A percentile compares a stretch with the other conserved stretches of the same genome.
These are phyloP conservation scores for Corvus cornix DNA, from an alignment of 2,113 vertebrate species.

Conservation along the genomic window DNA sequence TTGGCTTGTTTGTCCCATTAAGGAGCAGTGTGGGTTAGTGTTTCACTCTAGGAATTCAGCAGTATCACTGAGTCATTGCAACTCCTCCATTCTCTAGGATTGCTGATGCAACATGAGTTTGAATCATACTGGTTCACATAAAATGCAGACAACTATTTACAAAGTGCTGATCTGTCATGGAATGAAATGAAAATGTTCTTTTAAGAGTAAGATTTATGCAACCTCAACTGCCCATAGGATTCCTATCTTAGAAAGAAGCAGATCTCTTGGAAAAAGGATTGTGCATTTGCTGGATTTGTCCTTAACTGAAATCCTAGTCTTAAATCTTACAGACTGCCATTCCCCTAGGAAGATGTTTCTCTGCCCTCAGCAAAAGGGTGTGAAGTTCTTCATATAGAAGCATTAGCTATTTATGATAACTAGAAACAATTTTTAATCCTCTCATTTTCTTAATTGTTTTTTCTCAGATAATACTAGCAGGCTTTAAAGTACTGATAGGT, in stretches of 20 bases:
- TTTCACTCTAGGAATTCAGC: background rate
- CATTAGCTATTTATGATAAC: background rate
- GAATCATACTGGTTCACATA: background rate
- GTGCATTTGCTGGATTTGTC: background rate
- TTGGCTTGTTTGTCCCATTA: background rate
- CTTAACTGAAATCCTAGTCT: background rate
- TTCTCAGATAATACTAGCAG: background rate
- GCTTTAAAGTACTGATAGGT: background rate
- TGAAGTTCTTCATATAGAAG: background rate
- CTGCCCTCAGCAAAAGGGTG: background rate
- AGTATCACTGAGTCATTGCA: background rate
- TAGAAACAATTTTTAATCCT: background rate
- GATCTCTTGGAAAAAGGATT: background rate
- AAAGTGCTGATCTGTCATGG: background rate
- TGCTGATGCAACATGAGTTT: background rate
- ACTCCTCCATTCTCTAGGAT: background rate
- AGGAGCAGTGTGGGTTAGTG: background rate
- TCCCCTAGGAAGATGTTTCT: background rate
- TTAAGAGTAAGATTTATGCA: background rate
- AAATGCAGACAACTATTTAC: background rate
- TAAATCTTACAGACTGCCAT: background rate
- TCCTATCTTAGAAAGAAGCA: background rate
- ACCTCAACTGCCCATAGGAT: background rate
- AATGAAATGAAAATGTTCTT: background rate
- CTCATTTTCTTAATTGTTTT: background rate